These are phyloP conservation scores for Philopedon plagiatum DNA, from an alignment of 2,888 invertebrate species.

Conservation along the genomic window DNA sequence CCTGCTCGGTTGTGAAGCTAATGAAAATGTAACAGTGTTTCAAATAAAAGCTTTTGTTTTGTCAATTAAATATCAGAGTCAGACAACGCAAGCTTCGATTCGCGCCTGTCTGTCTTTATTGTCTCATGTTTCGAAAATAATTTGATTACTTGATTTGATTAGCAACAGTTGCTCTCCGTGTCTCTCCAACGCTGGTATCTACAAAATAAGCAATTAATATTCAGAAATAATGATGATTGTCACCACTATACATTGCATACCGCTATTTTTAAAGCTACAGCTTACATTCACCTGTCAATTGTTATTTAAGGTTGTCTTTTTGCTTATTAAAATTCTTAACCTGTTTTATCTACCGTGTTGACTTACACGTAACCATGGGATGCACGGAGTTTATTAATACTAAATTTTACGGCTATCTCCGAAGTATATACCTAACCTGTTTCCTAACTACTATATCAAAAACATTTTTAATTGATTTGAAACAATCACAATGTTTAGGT, in stretches of 20 bases:
- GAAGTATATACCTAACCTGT: slow-evolving; percentile 3
- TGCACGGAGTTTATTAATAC: slow-evolving; percentile 42
- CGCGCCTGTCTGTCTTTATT: too few species aligned
- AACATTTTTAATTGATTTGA: background rate
- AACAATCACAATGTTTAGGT: background rate
- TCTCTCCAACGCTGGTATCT: background rate
- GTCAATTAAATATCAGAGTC: too few species aligned
- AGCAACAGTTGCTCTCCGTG: background rate
- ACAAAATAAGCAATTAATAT: slow-evolving; percentile 32
- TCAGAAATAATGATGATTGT: slow-evolving; percentile 26
- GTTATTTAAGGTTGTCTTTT: slow-evolving; percentile 41
- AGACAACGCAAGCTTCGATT: too few species aligned
- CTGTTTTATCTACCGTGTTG: slow-evolving; percentile 45
- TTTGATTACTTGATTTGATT: too few species aligned
- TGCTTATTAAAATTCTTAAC: slow-evolving; percentile 52
- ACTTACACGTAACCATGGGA: slow-evolving; percentile 45
- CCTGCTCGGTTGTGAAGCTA: too few species aligned
- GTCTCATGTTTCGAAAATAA: too few species aligned
- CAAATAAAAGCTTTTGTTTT: too few species aligned
- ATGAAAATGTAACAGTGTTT: too few species aligned
- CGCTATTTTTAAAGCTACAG: slow-evolving; percentile 29
- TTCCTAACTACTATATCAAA: background rate
- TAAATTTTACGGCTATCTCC: slow-evolving; percentile 19
- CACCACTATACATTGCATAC: slow-evolving; percentile 27
- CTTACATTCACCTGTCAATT: slow-evolving; percentile 49